Conservation (phyloP, 2,113 vertebrate genomes). For the Astur gentilis region DNA sequence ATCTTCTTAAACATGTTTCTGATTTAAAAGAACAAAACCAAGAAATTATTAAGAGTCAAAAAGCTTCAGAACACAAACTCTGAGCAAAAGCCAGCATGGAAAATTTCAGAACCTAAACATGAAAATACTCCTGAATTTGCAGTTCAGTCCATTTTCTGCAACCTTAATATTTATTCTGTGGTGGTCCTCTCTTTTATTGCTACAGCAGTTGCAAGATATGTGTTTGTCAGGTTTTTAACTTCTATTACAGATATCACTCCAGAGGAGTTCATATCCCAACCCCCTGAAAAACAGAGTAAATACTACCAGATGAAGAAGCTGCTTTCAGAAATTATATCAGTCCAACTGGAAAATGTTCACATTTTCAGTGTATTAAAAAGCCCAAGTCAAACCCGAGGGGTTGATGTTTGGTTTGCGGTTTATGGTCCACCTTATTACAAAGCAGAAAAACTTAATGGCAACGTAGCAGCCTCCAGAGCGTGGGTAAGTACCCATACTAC, state of each 20-base stretch:
- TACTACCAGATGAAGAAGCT: slow-evolving; percentile 73
- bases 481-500: slow-evolving; percentile 66
- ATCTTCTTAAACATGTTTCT: background rate
- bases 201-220: background rate
- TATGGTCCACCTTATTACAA: slow-evolving; percentile 78
- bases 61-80: background rate
- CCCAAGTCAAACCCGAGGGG: slow-evolving; percentile 25
- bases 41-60: background rate
- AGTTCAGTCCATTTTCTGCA: background rate
- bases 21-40: background rate
- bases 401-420: slow-evolving; percentile 81
- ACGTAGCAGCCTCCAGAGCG: slow-evolving; percentile 73
- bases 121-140: background rate
- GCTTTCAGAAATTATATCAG: slow-evolving; percentile 77
- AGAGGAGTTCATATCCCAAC: slow-evolving; percentile 77
- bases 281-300: slow-evolving; percentile 65
- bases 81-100: background rate
- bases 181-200: background rate
- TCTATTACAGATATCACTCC: slow-evolving; percentile 74
- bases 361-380: slow-evolving; percentile 80
- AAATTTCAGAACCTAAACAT: background rate
- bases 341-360: slow-evolving; percentile 70
- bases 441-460: slow-evolving; percentile 83
- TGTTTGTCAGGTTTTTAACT: background rate
- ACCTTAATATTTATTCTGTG: background rate